Percentiles rank a stretch among this genome's conserved stretches.
Conservation (phyloP, 2,113 vertebrate genomes). For the Oophaga pumilio region DNA sequence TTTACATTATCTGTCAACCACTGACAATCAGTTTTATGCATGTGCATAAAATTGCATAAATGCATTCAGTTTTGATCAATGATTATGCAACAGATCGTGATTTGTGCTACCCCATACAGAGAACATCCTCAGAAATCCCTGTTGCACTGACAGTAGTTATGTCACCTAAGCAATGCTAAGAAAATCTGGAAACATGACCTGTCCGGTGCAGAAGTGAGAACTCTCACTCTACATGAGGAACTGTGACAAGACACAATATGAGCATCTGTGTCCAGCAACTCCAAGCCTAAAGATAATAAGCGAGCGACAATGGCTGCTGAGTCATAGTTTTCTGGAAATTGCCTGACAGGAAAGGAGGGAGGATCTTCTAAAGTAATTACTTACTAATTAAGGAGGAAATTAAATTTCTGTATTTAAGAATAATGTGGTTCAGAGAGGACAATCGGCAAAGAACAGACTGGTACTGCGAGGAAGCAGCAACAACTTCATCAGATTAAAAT, state of each 20-base stretch:
- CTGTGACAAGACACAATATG: not conserved
- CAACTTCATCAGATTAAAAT: slow-evolving; percentile 6
- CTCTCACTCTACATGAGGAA: not conserved
- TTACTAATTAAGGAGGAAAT: slow-evolving; percentile 36
- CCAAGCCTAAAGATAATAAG: too few species aligned
- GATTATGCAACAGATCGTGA: too few species aligned
- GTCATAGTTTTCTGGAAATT: slow-evolving; percentile 18
- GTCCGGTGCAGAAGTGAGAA: not conserved
- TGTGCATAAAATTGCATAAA: too few species aligned
- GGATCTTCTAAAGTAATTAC: slow-evolving; percentile 14
- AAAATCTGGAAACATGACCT: not conserved
- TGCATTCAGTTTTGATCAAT: too few species aligned
- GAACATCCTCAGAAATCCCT: not conserved
- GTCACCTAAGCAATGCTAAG: not conserved
- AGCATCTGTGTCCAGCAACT: not conserved
- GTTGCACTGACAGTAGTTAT: not conserved
- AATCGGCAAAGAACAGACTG: not conserved
- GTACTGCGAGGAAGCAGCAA: not conserved
- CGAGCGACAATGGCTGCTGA: not conserved
- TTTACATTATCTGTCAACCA: too few species aligned
- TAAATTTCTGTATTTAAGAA: slow-evolving; percentile 4
- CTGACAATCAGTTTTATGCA: too few species aligned
- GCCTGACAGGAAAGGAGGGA: slow-evolving; percentile 15
- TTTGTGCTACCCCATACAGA: too few species aligned
- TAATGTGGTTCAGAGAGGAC: slow-evolving; percentile 17